Conservation (phyloP, 2,797 vertebrate genomes). For the Morus bassanus region DNA sequence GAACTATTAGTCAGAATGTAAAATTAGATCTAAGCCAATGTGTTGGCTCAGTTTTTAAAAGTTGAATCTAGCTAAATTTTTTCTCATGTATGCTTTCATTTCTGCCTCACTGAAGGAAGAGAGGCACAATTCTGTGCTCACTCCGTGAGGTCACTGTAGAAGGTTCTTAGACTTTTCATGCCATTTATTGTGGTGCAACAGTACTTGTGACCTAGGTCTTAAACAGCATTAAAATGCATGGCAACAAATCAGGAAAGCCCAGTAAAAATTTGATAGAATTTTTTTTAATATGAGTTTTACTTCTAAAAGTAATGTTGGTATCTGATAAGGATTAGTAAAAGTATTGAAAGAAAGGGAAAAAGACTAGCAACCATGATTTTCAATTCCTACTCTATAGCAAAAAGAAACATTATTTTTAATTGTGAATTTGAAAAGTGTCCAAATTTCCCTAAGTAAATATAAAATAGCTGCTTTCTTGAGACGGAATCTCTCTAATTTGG, state of each 20-base stretch:
- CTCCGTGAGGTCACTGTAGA: neutral
- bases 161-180: neutral
- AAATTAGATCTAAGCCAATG: constrained; percentile 44
- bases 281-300: neutral
- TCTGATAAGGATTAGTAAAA: neutral
- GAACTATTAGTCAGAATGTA: constrained; percentile 33
- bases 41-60: constrained; percentile 12
- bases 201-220: neutral
- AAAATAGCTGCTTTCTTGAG: neutral
- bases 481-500: neutral
- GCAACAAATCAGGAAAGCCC: neutral
- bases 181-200: neutral
- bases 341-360: neutral
- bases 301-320: neutral
- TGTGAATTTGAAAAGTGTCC: neutral
- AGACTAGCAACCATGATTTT: neutral
- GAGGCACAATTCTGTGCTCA: neutral
- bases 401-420: neutral
- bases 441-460: neutral
- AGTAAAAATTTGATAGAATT: neutral
- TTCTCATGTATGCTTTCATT: neutral
- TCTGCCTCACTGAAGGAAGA: neutral
- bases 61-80: neutral
- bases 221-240: neutral
- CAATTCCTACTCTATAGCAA: neutral